phyloP scores from a whole-genome alignment of 2,797 vertebrate genomes.

The Hephaestus fuliginosus region DNA sequence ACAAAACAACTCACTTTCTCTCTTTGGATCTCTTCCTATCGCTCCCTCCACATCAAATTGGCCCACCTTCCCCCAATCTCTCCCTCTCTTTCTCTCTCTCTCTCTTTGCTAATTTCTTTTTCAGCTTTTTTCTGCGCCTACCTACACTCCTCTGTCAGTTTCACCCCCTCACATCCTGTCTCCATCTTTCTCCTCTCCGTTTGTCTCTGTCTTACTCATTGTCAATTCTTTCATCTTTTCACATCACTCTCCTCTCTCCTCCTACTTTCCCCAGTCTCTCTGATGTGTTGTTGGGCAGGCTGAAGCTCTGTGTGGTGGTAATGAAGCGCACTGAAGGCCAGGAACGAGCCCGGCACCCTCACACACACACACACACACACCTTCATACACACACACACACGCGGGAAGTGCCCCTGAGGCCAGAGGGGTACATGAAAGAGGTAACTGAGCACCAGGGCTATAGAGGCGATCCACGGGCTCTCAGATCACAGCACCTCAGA shows the following conservation, averaged over 20 bases:
- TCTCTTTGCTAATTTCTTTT: constrained; percentile 48
- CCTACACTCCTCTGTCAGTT: constrained; percentile 64
- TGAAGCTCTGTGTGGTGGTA: constrained; percentile 64
- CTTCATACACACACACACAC: not conserved
- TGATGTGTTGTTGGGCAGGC: constrained; percentile 70
- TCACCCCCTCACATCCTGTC: constrained; percentile 67
- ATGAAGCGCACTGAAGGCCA: constrained; percentile 61
- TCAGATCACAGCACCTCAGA: constrained; percentile 58
- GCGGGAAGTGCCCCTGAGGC: constrained; percentile 49
- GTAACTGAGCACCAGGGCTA: constrained; percentile 11
- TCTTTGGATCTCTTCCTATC: constrained; percentile 3
- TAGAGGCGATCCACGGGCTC: constrained; percentile 16
- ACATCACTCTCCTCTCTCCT: constrained; percentile 66
- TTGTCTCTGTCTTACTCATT: constrained; percentile 72
- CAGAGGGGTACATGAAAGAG: constrained; percentile 68
- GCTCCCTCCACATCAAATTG: constrained; percentile 28
- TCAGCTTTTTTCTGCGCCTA: constrained; percentile 52
- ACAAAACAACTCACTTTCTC: constrained; percentile 38
- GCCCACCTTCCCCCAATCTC: constrained; percentile 36
- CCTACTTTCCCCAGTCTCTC: constrained; percentile 61
- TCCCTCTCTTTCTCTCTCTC: constrained; percentile 7
- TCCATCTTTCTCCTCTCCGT: constrained; percentile 58
- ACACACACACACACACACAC: not conserved
- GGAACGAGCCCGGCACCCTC: constrained; percentile 32
- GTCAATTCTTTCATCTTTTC: constrained; percentile 72